Evolutionary conservation across 2,888 invertebrate species (phyloP), one percentile per base, ranked within the genome.

Genomic region (Pyrocoelia pectoralis): DNA sequence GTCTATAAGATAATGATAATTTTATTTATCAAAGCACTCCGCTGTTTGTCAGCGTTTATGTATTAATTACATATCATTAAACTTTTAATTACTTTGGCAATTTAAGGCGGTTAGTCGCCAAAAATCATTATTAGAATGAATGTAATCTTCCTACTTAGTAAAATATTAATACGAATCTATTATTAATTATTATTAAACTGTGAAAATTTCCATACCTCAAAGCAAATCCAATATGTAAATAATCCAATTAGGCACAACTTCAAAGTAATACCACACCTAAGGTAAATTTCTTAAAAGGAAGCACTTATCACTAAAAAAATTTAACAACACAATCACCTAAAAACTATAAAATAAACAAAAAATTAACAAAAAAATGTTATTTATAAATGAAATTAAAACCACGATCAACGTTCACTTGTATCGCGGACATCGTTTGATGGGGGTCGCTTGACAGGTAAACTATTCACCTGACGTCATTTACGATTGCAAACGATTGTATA

Each of bases 371-470:
- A 51, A 28, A 12, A 13, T 4, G n/a, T 17, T 38, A 33, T 38
- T 52, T 29, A 38, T 12, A 43, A 43, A 52, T 29, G 50, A 54
- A 49, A 63, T 52, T 58, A 38, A 33, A 49, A 62, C 57, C 70
- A 65, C 68, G 68, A 66, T 56, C 61, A 61, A 48, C 56, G 61
- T 62, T 65, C 68, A 59, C 68, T 66, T 63, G 66, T 64, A 71
- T 72, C 62, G 65, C 72, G 71, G 66, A 68, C 69, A 70, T 41
- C 66, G 70, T 71, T 68, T 71, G 68, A 61, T 69, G 69, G 67
- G 65, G 63, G 62, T 61, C 66, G 24, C 6, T 6, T 6, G 59
- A 65, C 72, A 72, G 70, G 70, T 71, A 72, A 69, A 69, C 70
- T 73, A 73, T 72, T 72, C 66, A 66, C 62, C 58, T 69, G 67